These are phyloP conservation scores for Chondrosia reniformis DNA, from an alignment of 37 sponge, comb jelly and placozoan species.

Conservation along the genomic window DNA sequence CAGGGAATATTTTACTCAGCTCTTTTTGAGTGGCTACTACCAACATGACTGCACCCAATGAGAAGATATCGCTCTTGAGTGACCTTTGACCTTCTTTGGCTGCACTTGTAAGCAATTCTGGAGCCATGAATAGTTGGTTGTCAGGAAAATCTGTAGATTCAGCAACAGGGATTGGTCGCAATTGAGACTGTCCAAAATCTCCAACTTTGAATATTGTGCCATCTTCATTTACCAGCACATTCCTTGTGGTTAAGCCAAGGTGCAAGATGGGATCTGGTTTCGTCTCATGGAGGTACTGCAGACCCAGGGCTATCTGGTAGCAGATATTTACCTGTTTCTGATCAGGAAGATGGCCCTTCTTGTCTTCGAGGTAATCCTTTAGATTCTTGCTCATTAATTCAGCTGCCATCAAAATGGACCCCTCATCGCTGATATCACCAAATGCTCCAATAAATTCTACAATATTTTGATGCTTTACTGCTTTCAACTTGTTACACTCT, in stretches of 20 bases:
- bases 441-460: not conserved
- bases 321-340: conserved; percentile 4
- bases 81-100: not conserved
- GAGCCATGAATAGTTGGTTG: not conserved
- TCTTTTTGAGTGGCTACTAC: not conserved
- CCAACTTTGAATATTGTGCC: not conserved
- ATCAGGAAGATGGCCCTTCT: not conserved
- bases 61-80: not conserved
- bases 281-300: not conserved
- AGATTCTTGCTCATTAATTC: not conserved
- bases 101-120: not conserved
- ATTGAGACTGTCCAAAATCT: not conserved
- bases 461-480: not conserved
- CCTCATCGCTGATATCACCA: not conserved
- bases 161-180: not conserved
- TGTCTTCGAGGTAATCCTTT: not conserved
- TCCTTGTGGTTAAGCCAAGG: not conserved
- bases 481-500: not conserved
- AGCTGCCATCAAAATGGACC: not conserved
- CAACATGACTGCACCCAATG: not conserved
- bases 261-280: not conserved
- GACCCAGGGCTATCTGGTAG: not conserved
- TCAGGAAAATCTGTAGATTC: not conserved
- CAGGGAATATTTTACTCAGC: not conserved
- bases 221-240: not conserved